Conservation (phyloP, 2,113 vertebrate species). For the Vulpes ferrilata region DNA sequence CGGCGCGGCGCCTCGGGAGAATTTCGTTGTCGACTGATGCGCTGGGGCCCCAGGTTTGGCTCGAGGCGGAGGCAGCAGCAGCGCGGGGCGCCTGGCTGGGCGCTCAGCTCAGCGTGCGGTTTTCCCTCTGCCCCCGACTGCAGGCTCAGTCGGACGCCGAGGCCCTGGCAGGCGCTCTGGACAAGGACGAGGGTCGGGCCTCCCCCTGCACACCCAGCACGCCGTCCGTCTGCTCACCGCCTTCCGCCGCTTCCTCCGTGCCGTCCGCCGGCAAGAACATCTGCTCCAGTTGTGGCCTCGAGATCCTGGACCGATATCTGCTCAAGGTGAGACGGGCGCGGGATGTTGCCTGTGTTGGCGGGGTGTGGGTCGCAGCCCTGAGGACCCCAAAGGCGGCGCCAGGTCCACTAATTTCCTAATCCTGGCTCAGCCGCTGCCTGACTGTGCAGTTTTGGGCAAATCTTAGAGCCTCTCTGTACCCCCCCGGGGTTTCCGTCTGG, state of each 20-base stretch:
- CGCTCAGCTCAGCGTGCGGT: conserved; percentile 10
- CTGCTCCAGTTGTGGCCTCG: conserved; percentile 97
- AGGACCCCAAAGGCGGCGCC: neutral
- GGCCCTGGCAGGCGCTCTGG: conserved; percentile 92
- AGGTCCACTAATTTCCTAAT: neutral
- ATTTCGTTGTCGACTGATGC: conserved; percentile 76
- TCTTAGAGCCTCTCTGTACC: neutral
- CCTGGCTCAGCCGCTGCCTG: neutral
- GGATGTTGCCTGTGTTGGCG: neutral
- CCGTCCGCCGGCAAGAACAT: conserved; percentile 95
- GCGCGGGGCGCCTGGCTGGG: neutral
- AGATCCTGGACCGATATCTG: conserved; percentile 97
- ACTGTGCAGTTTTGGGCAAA: neutral
- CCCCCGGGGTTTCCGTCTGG: neutral
- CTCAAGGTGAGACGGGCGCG: conserved; percentile 92
- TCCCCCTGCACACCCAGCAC: conserved; percentile 96
- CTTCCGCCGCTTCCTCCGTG: conserved; percentile 91
- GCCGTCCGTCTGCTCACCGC: conserved; percentile 96
- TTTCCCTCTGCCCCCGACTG: neutral
- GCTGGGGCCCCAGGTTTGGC: neutral
- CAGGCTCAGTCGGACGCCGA: conserved; percentile 96
- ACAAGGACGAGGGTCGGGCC: conserved; percentile 96
- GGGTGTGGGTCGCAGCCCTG: neutral
- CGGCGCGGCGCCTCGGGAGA: neutral
- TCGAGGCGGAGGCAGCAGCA: neutral